Conservation (phyloP, 1,140 invertebrate species). For the Heliconius eleuchia region DNA sequence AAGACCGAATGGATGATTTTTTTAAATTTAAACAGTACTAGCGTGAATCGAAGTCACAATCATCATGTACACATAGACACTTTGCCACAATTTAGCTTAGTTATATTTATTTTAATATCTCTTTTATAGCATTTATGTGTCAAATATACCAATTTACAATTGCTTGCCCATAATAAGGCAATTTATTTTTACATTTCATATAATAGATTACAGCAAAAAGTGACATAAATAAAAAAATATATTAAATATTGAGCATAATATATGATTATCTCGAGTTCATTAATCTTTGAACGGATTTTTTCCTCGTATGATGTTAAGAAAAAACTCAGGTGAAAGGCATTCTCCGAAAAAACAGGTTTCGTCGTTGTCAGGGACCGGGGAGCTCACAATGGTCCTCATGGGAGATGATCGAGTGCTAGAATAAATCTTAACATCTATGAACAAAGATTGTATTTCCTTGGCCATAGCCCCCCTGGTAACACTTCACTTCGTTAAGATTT, state of each 20-base stretch:
- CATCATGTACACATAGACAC: too few species aligned
- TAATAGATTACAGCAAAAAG: not conserved
- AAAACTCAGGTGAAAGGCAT: slow-evolving; percentile 59
- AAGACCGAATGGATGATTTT: too few species aligned
- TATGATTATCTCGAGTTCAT: slow-evolving; percentile 20
- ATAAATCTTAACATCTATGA: not conserved
- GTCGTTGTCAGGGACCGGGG: slow-evolving; percentile 46
- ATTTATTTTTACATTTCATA: not conserved
- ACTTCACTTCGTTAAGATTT: not conserved
- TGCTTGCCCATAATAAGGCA: not conserved
- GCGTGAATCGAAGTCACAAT: too few species aligned
- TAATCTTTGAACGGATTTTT: slow-evolving; percentile 40
- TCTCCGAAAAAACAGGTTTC: slow-evolving; percentile 58
- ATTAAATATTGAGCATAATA: slow-evolving; percentile 1
- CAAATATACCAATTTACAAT: not conserved
- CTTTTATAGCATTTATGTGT: too few species aligned
- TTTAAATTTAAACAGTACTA: too few species aligned
- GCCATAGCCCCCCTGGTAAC: not conserved
- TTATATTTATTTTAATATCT: not conserved
- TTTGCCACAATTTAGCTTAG: not conserved
- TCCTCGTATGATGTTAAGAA: slow-evolving; percentile 46
- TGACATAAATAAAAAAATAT: not conserved
- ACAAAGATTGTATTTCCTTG: not conserved
- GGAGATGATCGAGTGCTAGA: not conserved
- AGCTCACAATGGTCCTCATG: slow-evolving; percentile 33